Percentiles rank a stretch among this genome's conserved stretches.
Evolutionary conservation across 1,140 invertebrate species (phyloP).

Genomic region (Drosophila nikananu): DNA sequence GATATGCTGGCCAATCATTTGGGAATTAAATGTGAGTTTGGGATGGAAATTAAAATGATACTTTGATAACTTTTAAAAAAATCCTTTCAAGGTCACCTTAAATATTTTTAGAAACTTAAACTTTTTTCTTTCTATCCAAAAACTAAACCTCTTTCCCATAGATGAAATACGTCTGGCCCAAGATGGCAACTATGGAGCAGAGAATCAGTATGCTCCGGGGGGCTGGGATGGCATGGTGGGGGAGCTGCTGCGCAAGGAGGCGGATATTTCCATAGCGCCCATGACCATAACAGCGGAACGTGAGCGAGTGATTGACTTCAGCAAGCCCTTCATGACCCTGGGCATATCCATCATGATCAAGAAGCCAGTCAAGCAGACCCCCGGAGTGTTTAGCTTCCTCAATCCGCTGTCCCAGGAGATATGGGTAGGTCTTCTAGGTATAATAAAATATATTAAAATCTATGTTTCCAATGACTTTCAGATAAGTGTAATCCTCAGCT

Average conservation of each 20-base stretch:
- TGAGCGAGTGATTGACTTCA: constrained; percentile 98
- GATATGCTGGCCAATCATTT: constrained; percentile 92
- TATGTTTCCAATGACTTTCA: constrained; percentile 51
- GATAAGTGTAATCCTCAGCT: constrained; percentile 97
- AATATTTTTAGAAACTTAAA: too few relatives aligned
- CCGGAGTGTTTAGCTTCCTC: constrained; percentile 98
- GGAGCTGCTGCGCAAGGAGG: constrained; percentile 97
- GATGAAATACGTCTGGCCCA: constrained; percentile 93
- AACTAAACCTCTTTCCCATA: constrained; percentile 75
- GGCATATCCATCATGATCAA: constrained; percentile 99
- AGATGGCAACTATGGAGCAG: constrained; percentile 93
- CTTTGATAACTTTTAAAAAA: too few relatives aligned
- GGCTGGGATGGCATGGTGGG: constrained; percentile 98
- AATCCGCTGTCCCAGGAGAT: constrained; percentile 98
- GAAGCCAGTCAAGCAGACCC: constrained; percentile 96
- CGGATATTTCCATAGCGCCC: constrained; percentile 97
- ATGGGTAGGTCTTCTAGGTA: constrained; percentile 88
- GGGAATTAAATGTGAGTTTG: constrained; percentile 93
- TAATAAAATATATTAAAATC: accelerated
- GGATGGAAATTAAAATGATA: neutral
- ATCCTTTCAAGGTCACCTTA: neutral
- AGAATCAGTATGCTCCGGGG: constrained; percentile 90
- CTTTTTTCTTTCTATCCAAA: neutral
- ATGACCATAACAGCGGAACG: constrained; percentile 97
- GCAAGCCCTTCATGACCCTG: constrained; percentile 98